Evolutionary conservation across 2,797 vertebrate genomes (phyloP).

Genomic region (Poecilia picta): DNA sequence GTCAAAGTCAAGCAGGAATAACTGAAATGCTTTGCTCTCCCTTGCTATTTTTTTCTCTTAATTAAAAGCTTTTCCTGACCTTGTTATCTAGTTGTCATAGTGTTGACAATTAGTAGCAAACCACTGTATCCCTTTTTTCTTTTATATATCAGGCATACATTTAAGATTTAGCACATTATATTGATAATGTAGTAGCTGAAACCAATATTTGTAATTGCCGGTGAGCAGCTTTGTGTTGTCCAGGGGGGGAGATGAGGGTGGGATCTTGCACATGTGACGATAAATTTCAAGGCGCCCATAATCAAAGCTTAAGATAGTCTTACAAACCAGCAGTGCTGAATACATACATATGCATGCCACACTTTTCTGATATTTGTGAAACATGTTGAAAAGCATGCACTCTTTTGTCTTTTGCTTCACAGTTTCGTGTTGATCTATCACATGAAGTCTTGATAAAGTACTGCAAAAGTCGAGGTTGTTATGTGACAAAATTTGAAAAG

Average conservation of each 20-base stretch:
- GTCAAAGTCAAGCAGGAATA: no score
- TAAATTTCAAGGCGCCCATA: neutral
- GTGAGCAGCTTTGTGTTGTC: no score
- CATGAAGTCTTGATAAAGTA: neutral
- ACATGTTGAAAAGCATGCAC: neutral
- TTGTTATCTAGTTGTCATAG: no score
- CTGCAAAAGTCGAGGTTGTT: neutral
- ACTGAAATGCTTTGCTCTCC: constrained; percentile 51
- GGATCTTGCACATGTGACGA: no score
- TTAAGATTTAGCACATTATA: constrained; percentile 44
- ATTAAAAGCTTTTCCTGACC: no score
- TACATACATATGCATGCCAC: neutral
- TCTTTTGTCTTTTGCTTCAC: neutral
- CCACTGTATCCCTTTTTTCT: constrained; percentile 24
- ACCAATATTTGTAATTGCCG: no score
- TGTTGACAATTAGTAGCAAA: no score
- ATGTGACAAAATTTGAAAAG: neutral
- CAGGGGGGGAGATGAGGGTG: no score
- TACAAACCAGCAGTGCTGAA: neutral
- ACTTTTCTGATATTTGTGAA: neutral
- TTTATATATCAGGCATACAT: constrained; percentile 33
- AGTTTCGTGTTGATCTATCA: neutral
- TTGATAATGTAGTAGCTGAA: no score
- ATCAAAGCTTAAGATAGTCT: neutral
- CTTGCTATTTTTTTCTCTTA: no score